Evolutionary conservation across 2,113 vertebrate species (phyloP).

Genomic region (Pseudolaguvia tuberculata): DNA sequence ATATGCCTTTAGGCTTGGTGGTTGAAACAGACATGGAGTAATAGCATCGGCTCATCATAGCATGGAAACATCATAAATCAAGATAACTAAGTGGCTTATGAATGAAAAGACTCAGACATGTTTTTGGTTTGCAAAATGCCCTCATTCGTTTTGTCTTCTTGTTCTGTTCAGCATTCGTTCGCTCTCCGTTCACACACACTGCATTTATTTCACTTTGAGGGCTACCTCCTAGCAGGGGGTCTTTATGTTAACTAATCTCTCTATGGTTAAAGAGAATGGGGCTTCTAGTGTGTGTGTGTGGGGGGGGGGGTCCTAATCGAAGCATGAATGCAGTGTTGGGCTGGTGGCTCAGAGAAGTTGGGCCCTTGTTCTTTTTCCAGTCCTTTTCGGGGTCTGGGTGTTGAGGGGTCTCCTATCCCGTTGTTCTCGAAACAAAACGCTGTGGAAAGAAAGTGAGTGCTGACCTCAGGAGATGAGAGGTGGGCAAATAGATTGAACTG

Average conservation of each 20-base stretch:
- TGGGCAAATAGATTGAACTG: conserved; percentile 87
- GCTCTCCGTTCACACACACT: conserved; percentile 28
- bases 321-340: conserved; percentile 40
- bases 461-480: conserved; percentile 88
- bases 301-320: conserved; percentile 4
- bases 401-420: conserved; percentile 68
- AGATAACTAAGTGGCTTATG: conserved; percentile 30
- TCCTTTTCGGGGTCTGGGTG: conserved; percentile 63
- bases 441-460: conserved; percentile 61
- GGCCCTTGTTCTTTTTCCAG: conserved; percentile 64
- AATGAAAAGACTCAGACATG: conserved; percentile 30
- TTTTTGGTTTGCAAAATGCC: conserved; percentile 33
- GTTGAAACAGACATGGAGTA: conserved; percentile 7
- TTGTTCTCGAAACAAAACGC: conserved; percentile 75
- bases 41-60: neutral
- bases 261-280: conserved; percentile 39
- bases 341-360: conserved; percentile 63
- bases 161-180: conserved; percentile 23
- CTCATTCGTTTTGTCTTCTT: conserved; percentile 30
- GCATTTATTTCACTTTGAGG: conserved; percentile 46
- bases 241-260: conserved; percentile 49
- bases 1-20: neutral
- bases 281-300: conserved; percentile 15
- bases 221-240: conserved; percentile 40
- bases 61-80: conserved; percentile 26